Base-by-base conservation (phyloP, 2,888 invertebrate genomes). In the Pteria penguin region DNA sequence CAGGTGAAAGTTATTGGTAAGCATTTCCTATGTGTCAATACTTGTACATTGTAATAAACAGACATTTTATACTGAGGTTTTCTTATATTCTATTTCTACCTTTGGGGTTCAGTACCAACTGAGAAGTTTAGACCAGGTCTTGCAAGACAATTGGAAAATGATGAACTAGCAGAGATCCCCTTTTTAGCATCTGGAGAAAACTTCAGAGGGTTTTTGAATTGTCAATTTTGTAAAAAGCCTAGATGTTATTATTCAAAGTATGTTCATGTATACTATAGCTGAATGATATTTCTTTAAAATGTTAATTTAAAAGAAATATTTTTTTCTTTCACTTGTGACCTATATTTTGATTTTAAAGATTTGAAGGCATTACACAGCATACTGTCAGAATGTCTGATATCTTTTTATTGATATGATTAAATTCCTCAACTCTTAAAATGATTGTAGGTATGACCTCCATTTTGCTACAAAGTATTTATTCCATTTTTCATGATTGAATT, bases 171-270 rank as follows among this genome's bases (percentile, higher is more conserved):
- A 8, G 18, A 45, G 45, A 29, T 61, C 29, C 61, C 61, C 26
- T 61, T 61, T 29, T 5, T 29, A 14, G 61, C 29, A 29, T 27
- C 61, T 61, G 61, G 61, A 29, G 61, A 61, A 61, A 61, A 61
- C 27, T 61, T 26, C 29, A 26, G 61, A 29, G 61, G 61, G n/a
- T 61, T 61, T 61, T n/a, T 61, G 5, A 61, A 61, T 4, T 61
- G 29, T 27, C 27, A 61, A 61, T 26, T 61, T n/a, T 61, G 27
- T 29, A 26, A 8, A 29, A 61, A 61, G 29, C 61, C 8, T 27
- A 60, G 60, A 27, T 60, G 60, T 2, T 60, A 27, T 18, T 61
- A 61, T 61, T 26, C 61, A 22, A 22, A 60, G 60, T 60, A 27
- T 18, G 60, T 26, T 8, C 22, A 14, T 61, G 26, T 29, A 61